Conservation (phyloP, 1,140 invertebrate genomes). For the Hypsibius dujardini region DNA sequence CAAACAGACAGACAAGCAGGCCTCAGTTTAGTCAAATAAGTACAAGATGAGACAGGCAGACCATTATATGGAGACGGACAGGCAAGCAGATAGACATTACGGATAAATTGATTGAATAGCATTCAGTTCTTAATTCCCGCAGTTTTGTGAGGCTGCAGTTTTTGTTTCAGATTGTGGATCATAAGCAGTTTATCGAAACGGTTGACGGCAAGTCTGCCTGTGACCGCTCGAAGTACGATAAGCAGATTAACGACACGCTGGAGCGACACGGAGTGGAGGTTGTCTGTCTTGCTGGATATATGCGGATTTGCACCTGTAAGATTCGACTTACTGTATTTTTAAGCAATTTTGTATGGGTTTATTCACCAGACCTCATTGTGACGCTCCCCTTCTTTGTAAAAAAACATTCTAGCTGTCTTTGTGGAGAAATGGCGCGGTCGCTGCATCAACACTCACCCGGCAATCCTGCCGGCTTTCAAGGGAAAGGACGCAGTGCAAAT, state of each 20-base stretch:
- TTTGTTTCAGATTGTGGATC: slow-evolving; percentile 8
- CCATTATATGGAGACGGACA: slow-evolving; percentile 19
- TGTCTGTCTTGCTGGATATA: slow-evolving; percentile 87
- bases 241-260: slow-evolving; percentile 47
- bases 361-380: too few species aligned
- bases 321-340: slow-evolving; percentile 26
- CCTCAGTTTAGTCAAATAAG: too few species aligned
- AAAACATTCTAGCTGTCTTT: slow-evolving; percentile 39
- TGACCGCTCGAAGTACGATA: slow-evolving; percentile 48
- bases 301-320: slow-evolving; percentile 63
- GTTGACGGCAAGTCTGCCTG: too few species aligned
- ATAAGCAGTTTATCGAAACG: neutral
- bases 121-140: neutral
- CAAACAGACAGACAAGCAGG: too few species aligned
- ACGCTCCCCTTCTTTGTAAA: slow-evolving; percentile 5
- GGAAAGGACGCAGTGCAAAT: slow-evolving; percentile 66
- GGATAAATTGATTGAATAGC: slow-evolving; percentile 1
- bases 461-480: slow-evolving; percentile 74
- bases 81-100: slow-evolving; percentile 7
- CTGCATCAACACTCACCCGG: slow-evolving; percentile 83
- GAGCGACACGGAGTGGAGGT: slow-evolving; percentile 52
- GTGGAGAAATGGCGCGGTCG: slow-evolving; percentile 59
- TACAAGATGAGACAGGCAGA: too few species aligned
- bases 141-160: neutral
- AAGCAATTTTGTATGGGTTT: neutral